Conservation (phyloP, 92 coral and sea anemone genomes). For the Actinostola sp. region DNA sequence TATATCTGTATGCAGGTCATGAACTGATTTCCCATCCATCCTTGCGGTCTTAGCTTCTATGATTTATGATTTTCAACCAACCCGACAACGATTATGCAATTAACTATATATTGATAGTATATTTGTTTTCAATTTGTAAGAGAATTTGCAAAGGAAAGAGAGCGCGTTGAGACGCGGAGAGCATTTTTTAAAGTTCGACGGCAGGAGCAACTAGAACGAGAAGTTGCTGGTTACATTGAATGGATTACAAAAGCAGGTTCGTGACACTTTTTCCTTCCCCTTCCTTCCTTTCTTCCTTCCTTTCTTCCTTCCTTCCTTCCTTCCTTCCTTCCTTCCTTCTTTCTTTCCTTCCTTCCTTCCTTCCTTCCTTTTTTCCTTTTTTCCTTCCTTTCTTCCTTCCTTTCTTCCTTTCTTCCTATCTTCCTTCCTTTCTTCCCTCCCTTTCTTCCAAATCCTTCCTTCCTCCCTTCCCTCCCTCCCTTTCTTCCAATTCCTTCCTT, state of each 20-base stretch:
- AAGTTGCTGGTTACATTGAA: conserved; percentile 87
- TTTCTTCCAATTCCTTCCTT: background rate
- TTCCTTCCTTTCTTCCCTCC: background rate
- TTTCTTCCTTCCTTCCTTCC: background rate
- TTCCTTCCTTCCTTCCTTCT: conserved; percentile 2
- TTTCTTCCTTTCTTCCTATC: background rate
- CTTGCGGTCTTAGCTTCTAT: too few relatives aligned
- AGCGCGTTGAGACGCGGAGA: conserved; percentile 91
- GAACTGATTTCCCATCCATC: too few relatives aligned
- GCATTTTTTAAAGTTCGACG: conserved; percentile 93
- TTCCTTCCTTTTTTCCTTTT: background rate
- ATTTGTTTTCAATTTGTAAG: conserved; percentile 42
- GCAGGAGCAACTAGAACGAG: conserved; percentile 90
- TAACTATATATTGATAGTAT: too few relatives aligned
- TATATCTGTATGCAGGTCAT: too few relatives aligned
- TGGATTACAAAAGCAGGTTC: conserved; percentile 97
- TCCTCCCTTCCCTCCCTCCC: background rate
- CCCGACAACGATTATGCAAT: too few relatives aligned
- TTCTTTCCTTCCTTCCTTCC: conserved; percentile 13
- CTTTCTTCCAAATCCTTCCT: background rate
- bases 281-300: conserved; percentile 2
- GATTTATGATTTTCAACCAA: too few relatives aligned
- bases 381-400: background rate
- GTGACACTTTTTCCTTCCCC: background rate
- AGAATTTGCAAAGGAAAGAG: conserved; percentile 99